These are phyloP conservation scores for Nasonia vitripennis DNA, from an alignment of 1,140 invertebrate genomes.

Conservation along the genomic window DNA sequence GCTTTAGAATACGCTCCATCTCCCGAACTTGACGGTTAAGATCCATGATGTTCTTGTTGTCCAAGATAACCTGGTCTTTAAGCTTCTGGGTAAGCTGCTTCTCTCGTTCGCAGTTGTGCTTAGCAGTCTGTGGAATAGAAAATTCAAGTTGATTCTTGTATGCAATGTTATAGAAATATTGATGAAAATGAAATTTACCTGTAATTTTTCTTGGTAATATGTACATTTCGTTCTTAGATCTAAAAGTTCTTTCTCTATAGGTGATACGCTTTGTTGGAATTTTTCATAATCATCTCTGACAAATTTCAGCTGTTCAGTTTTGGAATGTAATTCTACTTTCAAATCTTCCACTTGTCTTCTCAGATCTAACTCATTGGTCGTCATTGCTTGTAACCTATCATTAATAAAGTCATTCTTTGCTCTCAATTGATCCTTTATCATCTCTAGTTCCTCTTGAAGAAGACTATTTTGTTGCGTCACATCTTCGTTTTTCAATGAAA, in stretches of 20 bases:
- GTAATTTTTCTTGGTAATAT: constrained; percentile 69
- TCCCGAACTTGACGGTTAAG: constrained; percentile 86
- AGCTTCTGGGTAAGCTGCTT: constrained; percentile 79
- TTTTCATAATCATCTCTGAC: constrained; percentile 67
- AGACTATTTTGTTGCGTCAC: constrained; percentile 66
- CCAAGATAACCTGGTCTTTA: constrained; percentile 81
- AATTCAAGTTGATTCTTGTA: constrained; percentile 1
- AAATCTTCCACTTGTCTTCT: constrained; percentile 70
- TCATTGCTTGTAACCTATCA: constrained; percentile 67
- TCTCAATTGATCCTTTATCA: constrained; percentile 71
- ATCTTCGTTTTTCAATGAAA: constrained; percentile 67
- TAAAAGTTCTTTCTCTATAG: constrained; percentile 69
- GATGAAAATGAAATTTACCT: constrained; percentile 57
- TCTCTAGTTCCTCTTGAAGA: constrained; percentile 69
- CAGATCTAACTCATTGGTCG: constrained; percentile 63
- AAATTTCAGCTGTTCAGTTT: constrained; percentile 67
- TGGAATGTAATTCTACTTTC: constrained; percentile 68
- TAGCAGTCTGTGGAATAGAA: constrained; percentile 55
- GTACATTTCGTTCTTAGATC: constrained; percentile 66
- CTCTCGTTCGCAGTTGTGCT: constrained; percentile 74
- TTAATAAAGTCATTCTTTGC: constrained; percentile 72
- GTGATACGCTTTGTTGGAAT: constrained; percentile 65
- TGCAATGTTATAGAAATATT: constrained; percentile 12
- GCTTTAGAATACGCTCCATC: constrained; percentile 85
- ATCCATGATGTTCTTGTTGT: constrained; percentile 82